phyloP scores from a whole-genome alignment of 35 echinoderm and acorn worm genomes.

The Holothuria glaberrima region DNA sequence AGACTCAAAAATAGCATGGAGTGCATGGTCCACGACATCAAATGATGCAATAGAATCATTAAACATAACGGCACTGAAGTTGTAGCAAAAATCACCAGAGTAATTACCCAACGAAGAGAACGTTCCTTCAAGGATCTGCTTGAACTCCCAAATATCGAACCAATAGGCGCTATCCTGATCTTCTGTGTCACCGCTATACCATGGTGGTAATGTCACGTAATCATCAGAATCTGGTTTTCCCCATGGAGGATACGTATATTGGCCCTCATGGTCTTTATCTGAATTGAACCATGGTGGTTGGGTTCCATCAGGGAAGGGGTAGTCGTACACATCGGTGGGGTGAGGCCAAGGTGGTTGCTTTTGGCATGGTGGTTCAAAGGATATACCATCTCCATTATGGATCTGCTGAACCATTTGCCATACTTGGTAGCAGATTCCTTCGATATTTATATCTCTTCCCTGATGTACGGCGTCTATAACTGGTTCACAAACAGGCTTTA shows the following conservation, averaged over 20 bases:
- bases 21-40: constrained; percentile 13
- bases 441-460: not conserved
- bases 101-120: not conserved
- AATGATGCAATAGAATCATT: constrained; percentile 25
- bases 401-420: constrained; percentile 14
- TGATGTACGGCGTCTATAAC: constrained; percentile 13
- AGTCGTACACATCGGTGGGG: not conserved
- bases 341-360: not conserved
- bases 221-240: too few species aligned
- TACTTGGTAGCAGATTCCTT: constrained; percentile 7
- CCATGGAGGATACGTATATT: too few species aligned
- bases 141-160: constrained; percentile 20
- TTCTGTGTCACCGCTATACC: not conserved
- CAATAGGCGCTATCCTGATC: not conserved
- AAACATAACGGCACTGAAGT: constrained; percentile 4
- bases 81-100: not conserved
- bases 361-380: constrained; percentile 23
- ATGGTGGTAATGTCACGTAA: too few species aligned
- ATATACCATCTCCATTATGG: not conserved
- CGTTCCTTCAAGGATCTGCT: not conserved
- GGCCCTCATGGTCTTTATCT: not conserved
- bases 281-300: not conserved
- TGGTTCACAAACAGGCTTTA: constrained; percentile 10
- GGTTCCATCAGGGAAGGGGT: not conserved
- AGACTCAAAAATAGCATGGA: not conserved